Conservation (phyloP, 2,113 vertebrate genomes). For the Pseudopodoces humilis region DNA sequence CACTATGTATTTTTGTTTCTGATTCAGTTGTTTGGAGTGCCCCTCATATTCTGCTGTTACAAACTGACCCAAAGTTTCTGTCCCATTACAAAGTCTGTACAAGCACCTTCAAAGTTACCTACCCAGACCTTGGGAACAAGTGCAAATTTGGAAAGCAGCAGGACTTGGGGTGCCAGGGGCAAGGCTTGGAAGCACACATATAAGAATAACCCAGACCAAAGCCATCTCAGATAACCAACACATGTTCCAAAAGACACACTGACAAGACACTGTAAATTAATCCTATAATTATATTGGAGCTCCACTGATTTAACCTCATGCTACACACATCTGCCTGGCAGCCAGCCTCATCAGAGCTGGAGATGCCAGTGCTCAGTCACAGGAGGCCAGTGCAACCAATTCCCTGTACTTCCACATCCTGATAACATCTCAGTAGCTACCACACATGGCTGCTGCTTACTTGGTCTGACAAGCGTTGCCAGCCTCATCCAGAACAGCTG, state of each 20-base stretch:
- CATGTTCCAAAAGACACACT: neutral
- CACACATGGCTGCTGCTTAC: neutral
- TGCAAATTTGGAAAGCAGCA: neutral
- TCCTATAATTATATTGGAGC: neutral
- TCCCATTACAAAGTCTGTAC: accelerated
- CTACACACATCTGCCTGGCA: neutral
- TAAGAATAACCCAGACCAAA: neutral
- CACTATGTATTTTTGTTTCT: neutral
- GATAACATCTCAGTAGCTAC: neutral
- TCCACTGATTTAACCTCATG: neutral
- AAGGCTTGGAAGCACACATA: neutral
- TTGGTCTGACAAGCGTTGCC: neutral
- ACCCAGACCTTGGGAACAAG: neutral
- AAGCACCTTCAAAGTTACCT: neutral
- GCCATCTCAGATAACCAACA: neutral
- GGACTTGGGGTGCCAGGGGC: neutral
- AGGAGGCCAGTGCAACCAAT: neutral
- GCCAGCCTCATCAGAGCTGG: neutral
- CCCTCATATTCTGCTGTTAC: neutral
- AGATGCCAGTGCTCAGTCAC: neutral
- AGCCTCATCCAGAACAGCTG: neutral
- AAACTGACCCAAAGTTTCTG: neutral
- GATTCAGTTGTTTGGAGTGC: neutral
- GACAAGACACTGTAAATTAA: neutral
- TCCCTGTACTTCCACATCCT: neutral